Evolutionary conservation across 37 sponge, comb jelly and placozoan species (phyloP).

Genomic region (Cliona cf. orientalis): DNA sequence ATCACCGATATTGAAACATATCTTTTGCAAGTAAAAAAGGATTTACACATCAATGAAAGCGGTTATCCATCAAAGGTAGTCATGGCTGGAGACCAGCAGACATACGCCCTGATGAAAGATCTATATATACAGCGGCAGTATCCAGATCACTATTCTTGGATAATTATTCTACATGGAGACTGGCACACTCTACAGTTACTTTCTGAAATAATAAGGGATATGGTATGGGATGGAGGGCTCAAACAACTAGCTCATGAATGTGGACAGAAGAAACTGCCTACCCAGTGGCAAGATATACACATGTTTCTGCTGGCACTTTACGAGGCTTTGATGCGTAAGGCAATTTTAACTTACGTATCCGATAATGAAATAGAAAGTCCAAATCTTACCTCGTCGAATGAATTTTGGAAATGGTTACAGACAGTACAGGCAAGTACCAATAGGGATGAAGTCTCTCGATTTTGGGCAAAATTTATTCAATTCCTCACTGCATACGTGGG

Average conservation of each 20-base stretch:
- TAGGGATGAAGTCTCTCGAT: conserved; percentile 3
- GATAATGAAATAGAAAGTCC: neutral
- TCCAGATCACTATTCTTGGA: neutral
- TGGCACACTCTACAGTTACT: conserved; percentile 6
- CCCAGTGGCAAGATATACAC: conserved; percentile 23
- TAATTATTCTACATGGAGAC: conserved; percentile 1
- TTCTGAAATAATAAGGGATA: conserved; percentile 5
- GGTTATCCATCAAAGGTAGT: neutral
- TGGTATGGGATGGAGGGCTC: conserved; percentile 17
- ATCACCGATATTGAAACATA: conserved; percentile 5
- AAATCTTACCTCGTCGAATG: neutral
- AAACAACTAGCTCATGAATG: neutral
- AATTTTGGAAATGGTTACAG: conserved; percentile 7
- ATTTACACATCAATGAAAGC: neutral
- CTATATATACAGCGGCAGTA: neutral
- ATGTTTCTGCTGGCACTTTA: conserved; percentile 3
- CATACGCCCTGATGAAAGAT: neutral
- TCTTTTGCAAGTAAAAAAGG: neutral
- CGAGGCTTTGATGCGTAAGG: neutral
- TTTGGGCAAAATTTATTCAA: conserved; percentile 1
- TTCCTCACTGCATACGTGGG: neutral
- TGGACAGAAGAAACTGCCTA: neutral
- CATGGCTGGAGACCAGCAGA: conserved; percentile 7
- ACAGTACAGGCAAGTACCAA: neutral
- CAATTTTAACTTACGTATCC: neutral